phyloP scores from a whole-genome alignment of 2,888 invertebrate species.

The Pachycephus smyrnensis region DNA sequence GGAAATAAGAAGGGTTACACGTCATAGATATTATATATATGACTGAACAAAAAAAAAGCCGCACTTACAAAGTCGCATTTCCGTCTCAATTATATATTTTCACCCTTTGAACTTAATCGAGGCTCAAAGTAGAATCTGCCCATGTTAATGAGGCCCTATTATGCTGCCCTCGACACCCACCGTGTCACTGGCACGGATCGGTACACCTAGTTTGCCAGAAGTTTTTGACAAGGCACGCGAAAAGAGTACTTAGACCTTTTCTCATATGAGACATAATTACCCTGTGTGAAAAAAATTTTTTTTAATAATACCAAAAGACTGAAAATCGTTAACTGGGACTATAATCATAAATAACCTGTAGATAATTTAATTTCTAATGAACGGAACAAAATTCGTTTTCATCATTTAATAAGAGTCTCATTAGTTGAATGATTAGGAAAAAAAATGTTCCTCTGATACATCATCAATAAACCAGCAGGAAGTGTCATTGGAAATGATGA shows the following conservation, averaged over 20 bases:
- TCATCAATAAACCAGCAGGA: not conserved
- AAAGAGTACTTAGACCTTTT: not conserved
- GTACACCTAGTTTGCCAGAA: not conserved
- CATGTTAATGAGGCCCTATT: conserved; percentile 44
- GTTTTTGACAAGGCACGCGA: not conserved
- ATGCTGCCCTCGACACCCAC: not conserved
- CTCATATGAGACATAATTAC: not conserved
- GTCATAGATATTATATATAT: not conserved
- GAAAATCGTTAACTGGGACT: not conserved
- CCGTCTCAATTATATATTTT: conserved; percentile 52
- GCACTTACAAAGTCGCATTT: not conserved
- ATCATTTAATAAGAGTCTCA: too few relatives aligned
- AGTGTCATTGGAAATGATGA: not conserved
- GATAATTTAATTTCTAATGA: too few relatives aligned
- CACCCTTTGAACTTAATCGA: conserved; percentile 40
- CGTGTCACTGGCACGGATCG: too few relatives aligned
- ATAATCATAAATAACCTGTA: not conserved
- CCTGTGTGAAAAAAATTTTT: not conserved
- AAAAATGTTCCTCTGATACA: not conserved
- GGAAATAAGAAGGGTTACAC: conserved; percentile 48
- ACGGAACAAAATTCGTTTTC: too few relatives aligned
- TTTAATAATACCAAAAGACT: not conserved
- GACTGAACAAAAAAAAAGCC: not conserved
- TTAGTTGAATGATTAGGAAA: not conserved
- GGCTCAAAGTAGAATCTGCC: conserved; percentile 36